Percentiles rank a stretch among this genome's conserved stretches.
phyloP scores from a whole-genome alignment of 1,140 invertebrate species.

The Leptopilina boulardi region DNA sequence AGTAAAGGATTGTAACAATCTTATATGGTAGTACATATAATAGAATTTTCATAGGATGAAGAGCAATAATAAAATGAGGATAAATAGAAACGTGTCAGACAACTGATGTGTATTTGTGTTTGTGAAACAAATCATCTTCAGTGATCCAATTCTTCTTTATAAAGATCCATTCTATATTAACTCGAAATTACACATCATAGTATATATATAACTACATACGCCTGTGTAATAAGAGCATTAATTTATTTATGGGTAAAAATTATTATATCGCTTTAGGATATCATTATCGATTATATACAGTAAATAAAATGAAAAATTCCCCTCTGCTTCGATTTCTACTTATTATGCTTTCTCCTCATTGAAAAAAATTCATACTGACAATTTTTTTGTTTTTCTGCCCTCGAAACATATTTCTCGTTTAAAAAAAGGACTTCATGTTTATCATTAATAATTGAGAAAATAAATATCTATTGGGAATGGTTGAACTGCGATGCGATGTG shows the following conservation, averaged over 20 bases:
- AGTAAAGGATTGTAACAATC: conserved; percentile 7
- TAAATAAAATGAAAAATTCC: background rate
- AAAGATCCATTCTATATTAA: background rate
- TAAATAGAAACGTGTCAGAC: background rate
- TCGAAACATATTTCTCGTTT: background rate
- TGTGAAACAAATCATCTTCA: conserved; percentile 21
- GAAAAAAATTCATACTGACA: background rate
- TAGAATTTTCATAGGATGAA: conserved; percentile 23
- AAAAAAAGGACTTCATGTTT: no score
- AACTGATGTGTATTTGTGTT: background rate
- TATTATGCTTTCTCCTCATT: background rate
- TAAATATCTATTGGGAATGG: no score
- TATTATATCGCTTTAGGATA: background rate
- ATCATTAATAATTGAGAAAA: no score
- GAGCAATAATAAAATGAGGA: conserved; percentile 4
- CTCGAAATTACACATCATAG: background rate
- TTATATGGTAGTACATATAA: conserved; percentile 15
- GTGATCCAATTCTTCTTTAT: background rate
- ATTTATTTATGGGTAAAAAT: background rate
- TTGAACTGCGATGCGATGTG: no score
- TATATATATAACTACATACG: background rate
- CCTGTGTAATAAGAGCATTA: background rate
- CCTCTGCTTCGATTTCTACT: background rate
- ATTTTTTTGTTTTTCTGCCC: background rate
- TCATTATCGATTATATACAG: conserved; percentile 6